Evolutionary conservation across 2,888 invertebrate species (phyloP), one percentile per base, ranked within the genome.

Genomic region (Apocheima hispidaria): DNA sequence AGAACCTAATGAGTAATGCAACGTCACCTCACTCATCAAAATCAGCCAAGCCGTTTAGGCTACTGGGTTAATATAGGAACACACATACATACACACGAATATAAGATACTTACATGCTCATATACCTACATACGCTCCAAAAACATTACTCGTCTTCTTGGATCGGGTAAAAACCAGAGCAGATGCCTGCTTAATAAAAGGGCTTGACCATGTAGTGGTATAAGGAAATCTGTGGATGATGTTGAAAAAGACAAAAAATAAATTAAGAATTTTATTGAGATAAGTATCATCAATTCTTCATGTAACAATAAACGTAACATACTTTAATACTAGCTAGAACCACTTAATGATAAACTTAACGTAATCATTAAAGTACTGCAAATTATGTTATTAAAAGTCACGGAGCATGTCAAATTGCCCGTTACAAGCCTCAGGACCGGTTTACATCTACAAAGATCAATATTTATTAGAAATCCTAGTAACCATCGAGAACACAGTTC

Each of bases 301-400:
- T 0, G 1, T 14, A 14, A 16, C 4, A 28, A 28, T 44, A 16
- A 28, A 28, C 26, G 14, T 6, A 44, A 16, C 44, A 28, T 26
- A 43, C 40, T 20, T 23, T 7, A 41, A 28, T 28, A 16, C 14
- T 9, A 43, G 23, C 9, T 23, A 46, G 7, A 43, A 12, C 5
- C 6, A 46, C 46, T 20, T 46, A 20, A 46, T 46, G 20, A 46
- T 46, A 30, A 46, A 33, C 30, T 46, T 30, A 46, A 46, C 4
- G 50, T 50, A 12, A 50, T 30, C 30, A 52, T 52, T 53, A 44
- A 53, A 53, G 16, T 35, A 35, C 30, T 38, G 28, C 30, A 50
- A 36, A 57, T 57, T 49, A 50, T 50, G 57, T 43, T 50, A 57
- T 57, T 57, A 57, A 50, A 49, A 41, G 35, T 50, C 33, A 41